Base-by-base conservation (phyloP, 1,140 invertebrate genomes). In the Tenebrio molitor region DNA sequence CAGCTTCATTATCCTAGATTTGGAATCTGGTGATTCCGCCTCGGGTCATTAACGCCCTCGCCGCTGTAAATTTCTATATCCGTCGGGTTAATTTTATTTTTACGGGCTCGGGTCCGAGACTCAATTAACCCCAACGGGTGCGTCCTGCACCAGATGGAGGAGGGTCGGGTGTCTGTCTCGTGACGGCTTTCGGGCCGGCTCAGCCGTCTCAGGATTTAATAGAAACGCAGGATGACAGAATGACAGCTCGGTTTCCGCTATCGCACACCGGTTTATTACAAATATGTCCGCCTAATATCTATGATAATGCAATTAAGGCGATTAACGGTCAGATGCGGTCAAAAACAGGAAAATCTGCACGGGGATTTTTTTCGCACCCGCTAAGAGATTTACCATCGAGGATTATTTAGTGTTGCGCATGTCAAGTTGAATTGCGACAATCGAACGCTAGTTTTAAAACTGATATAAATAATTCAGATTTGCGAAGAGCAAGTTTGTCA, bases 151-250 rank as follows among this genome's bases (percentile, higher is more conserved):
- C 36, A 7, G 36, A 12, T 12, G 36, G 36, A 39, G 12, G 5
- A 7, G 36, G 36, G 36, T 39, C 12, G 12, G 5, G 3, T 39
- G 36, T 12, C 12, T 39, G 36, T 39, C 36, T 58, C 23, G 23
- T 29, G 50, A 58, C 50, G n/a, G 50, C 21, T 39, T 39, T 39
- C n/a, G 36, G 12, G 12, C 5, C 50, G 23, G 29, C 15, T 58
- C 15, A 58, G n/a, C 23, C 50, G 23, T 53, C 46, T 53, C 46
- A n/a, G 17, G 23, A 58, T 58, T 58, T 58, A 58, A 58, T 58
- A 58, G 8, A 58, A 58, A 25, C 10, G 21, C 21, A 12, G n/a
- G 21, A 58, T 29, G 50, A 34, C 50, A 29, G 50, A 58, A 58
- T 33, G 50, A 58, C 50, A 58, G 50, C 4, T 58, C 50, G 50